Conservation (phyloP, 2,113 vertebrate species). For the Dicerorhinus sumatrensis region DNA sequence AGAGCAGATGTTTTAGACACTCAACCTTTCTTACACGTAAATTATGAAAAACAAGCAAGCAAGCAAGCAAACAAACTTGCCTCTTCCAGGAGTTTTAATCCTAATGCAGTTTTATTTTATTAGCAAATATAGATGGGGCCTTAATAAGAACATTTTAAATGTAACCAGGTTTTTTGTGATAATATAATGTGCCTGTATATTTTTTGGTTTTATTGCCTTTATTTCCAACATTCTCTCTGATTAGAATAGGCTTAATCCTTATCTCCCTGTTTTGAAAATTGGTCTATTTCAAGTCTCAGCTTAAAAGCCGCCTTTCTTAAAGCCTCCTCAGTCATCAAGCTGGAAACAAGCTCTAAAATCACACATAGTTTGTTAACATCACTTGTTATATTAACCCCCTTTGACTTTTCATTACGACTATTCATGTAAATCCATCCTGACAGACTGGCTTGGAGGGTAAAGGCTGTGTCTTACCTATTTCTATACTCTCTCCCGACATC, state of each 20-base stretch:
- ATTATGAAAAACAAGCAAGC: conserved; percentile 34
- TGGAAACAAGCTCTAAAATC: conserved; percentile 24
- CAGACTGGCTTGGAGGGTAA: neutral
- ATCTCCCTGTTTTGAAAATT: neutral
- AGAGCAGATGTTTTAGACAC: neutral
- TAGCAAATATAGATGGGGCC: neutral
- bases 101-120: conserved; percentile 30
- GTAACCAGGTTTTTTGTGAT: neutral
- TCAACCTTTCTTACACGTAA: conserved; percentile 29
- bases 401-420: neutral
- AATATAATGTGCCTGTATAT: neutral
- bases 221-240: neutral
- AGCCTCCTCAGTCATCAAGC: neutral
- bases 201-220: neutral
- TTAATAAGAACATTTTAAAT: conserved; percentile 20
- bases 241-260: neutral
- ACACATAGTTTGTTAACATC: neutral
- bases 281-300: neutral
- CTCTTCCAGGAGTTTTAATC: neutral
- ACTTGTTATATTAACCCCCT: neutral
- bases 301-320: neutral
- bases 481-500: neutral
- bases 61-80: neutral
- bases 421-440: neutral
- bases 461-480: neutral